Percentiles rank a stretch among this genome's conserved stretches.
Evolutionary conservation across 2,888 invertebrate genomes (phyloP).

Genomic region (Nomada ruficornis): DNA sequence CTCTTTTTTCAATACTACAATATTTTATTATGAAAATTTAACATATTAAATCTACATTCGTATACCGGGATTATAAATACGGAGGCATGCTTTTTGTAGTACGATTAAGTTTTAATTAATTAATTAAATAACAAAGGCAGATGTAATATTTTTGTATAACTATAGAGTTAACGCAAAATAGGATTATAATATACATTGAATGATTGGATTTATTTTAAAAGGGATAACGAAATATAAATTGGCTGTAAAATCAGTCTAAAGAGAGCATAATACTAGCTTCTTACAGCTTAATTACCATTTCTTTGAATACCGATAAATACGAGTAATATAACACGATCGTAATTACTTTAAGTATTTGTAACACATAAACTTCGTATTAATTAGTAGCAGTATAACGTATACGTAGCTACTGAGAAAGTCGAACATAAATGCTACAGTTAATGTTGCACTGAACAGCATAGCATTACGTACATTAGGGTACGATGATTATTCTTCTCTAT

Average conservation of each 20-base stretch:
- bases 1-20: slow-evolving; percentile 24
- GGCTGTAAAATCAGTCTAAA: slow-evolving; percentile 60
- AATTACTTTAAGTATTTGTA: slow-evolving; percentile 35
- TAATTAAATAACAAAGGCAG: slow-evolving; percentile 39
- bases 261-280: slow-evolving; percentile 52
- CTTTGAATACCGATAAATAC: slow-evolving; percentile 58
- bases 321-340: slow-evolving; percentile 46
- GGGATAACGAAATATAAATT: slow-evolving; percentile 59
- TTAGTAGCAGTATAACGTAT: slow-evolving; percentile 50
- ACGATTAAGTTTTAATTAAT: slow-evolving; percentile 37
- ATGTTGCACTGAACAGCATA: slow-evolving; percentile 73
- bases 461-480: slow-evolving; percentile 71
- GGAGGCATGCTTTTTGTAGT: slow-evolving; percentile 22
- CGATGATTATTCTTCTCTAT: slow-evolving; percentile 63
- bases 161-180: slow-evolving; percentile 41
- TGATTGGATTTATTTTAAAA: slow-evolving; percentile 52
- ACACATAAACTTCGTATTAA: slow-evolving; percentile 48
- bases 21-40: slow-evolving; percentile 44
- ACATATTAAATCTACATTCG: slow-evolving; percentile 43
- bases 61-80: slow-evolving; percentile 49
- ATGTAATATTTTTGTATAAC: slow-evolving; percentile 38
- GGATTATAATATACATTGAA: slow-evolving; percentile 44
- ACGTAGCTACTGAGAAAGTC: slow-evolving; percentile 56
- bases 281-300: slow-evolving; percentile 46
- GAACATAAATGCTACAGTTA: slow-evolving; percentile 73